Evolutionary conservation across 2,888 invertebrate species (phyloP).

Genomic region (Orthosia cruda): DNA sequence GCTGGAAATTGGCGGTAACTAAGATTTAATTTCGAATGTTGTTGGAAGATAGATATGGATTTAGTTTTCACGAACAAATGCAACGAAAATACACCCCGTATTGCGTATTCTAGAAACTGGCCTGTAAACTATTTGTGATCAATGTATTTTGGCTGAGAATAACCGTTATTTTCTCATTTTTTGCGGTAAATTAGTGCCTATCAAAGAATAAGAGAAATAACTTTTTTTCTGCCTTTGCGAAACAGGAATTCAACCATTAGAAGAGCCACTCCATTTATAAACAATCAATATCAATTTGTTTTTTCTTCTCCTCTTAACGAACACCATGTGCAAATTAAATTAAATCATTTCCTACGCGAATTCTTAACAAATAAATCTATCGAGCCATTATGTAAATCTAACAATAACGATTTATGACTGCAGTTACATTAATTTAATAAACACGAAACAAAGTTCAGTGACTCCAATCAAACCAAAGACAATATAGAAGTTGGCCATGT

Average conservation of each 20-base stretch:
- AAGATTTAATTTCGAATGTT: constrained; percentile 27
- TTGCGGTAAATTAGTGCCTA: not conserved
- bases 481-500: constrained; percentile 8
- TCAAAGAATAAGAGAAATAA: not conserved
- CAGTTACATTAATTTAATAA: constrained; percentile 34
- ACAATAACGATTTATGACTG: constrained; percentile 41
- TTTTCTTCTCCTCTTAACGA: not conserved
- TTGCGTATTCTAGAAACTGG: not conserved
- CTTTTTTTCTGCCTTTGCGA: not conserved
- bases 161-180: not conserved
- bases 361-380: constrained; percentile 26
- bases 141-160: not conserved
- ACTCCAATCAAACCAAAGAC: constrained; percentile 48
- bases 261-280: constrained; percentile 6
- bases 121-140: not conserved
- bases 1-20: constrained; percentile 34
- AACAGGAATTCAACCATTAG: constrained; percentile 5
- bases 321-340: constrained; percentile 28
- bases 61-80: not conserved
- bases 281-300: constrained; percentile 33
- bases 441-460: constrained; percentile 55
- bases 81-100: not conserved
- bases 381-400: constrained; percentile 40
- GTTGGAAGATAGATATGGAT: not conserved
- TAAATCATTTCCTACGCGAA: constrained; percentile 14